Evolutionary conservation across 2,113 vertebrate species (phyloP).

Genomic region (Uropsilus gracilis): DNA sequence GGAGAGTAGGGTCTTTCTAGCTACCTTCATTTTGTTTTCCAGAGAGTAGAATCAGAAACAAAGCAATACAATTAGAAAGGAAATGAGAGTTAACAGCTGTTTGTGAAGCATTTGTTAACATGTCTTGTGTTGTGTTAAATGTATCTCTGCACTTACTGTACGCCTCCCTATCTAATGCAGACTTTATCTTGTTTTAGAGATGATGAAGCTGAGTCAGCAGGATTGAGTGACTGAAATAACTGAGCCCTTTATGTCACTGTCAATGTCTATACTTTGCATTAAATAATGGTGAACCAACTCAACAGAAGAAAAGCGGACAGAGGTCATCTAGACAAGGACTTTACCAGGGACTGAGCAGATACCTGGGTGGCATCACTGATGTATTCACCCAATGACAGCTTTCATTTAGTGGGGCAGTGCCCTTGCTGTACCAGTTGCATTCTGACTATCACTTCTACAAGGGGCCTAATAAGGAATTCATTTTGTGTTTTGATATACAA

Average conservation of each 20-base stretch:
- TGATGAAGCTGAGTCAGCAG: neutral
- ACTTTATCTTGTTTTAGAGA: neutral
- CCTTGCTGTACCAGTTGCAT: neutral
- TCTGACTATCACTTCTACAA: neutral
- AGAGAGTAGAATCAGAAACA: neutral
- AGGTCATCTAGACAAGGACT: neutral
- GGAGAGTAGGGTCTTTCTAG: neutral
- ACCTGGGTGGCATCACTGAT: neutral
- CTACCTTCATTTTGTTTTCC: neutral
- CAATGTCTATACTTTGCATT: neutral
- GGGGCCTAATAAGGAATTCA: neutral
- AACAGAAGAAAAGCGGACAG: neutral
- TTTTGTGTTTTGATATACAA: neutral
- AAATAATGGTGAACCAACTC: neutral
- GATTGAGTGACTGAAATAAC: slow-evolving; percentile 15
- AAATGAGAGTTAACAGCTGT: neutral
- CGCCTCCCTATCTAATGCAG: neutral
- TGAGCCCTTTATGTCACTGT: neutral
- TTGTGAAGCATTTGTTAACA: neutral
- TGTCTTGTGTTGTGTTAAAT: neutral
- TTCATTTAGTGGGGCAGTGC: neutral
- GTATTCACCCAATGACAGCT: neutral
- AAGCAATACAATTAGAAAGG: neutral
- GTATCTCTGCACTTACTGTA: neutral
- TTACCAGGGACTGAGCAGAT: neutral